These are phyloP conservation scores for Trissonchulus sp. DNA, from an alignment of 2,888 invertebrate species.

Conservation along the genomic window DNA sequence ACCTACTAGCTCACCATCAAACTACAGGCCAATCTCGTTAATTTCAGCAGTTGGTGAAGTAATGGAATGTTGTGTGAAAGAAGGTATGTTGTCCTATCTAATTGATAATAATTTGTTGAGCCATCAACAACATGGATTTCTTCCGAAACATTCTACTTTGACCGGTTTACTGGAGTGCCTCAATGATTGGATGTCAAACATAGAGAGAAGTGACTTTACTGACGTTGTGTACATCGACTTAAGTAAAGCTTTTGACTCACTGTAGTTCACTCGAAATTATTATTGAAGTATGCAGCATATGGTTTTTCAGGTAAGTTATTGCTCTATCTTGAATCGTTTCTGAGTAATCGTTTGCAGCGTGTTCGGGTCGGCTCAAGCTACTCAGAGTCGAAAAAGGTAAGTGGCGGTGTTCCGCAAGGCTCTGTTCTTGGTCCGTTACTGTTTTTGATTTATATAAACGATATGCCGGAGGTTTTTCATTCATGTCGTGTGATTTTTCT, in stretches of 20 bases:
- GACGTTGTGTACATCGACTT: too few species aligned
- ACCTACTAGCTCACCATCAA: conserved; percentile 4
- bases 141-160: conserved; percentile 1
- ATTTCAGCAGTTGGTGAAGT: conserved; percentile 5
- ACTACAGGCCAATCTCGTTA: conserved; percentile 17
- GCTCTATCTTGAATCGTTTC: neutral
- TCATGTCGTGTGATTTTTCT: too few species aligned
- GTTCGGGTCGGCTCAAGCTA: neutral
- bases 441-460: too few species aligned
- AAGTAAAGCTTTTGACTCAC: too few species aligned
- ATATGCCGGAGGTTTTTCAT: neutral
- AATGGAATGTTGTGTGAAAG: neutral
- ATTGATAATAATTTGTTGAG: conserved; percentile 1
- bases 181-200: too few species aligned
- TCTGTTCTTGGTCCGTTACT: too few species aligned
- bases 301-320: neutral
- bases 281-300: conserved; percentile 1
- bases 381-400: neutral
- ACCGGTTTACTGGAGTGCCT: neutral
- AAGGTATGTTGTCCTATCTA: neutral
- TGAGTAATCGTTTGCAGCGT: conserved; percentile 5
- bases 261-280: conserved; percentile 18
- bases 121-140: too few species aligned
- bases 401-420: conserved; percentile 26
- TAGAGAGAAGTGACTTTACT: too few species aligned